Conservation (phyloP, 2,888 invertebrate species). For the Campaea margaritaria region DNA sequence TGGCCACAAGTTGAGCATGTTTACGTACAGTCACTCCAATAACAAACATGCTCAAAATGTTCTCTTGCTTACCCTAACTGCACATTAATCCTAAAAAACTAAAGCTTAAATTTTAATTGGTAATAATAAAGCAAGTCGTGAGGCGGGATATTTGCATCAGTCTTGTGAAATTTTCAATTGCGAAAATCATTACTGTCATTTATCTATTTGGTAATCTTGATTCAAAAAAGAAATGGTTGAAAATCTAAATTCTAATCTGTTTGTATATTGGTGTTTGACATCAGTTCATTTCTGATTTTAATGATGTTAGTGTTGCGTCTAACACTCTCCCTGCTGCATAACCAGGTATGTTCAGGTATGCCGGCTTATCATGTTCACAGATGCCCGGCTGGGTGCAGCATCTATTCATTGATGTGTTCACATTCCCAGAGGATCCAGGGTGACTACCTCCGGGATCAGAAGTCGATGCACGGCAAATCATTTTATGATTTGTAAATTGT, state of each 20-base stretch:
- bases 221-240: conserved; percentile 67
- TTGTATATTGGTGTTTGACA: conserved; percentile 52
- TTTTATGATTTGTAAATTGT: conserved; percentile 81
- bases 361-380: conserved; percentile 83
- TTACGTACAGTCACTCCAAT: conserved; percentile 49
- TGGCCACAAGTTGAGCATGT: conserved; percentile 66
- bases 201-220: conserved; percentile 82
- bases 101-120: conserved; percentile 80
- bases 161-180: conserved; percentile 84
- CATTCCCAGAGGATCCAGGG: conserved; percentile 48
- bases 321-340: conserved; percentile 78
- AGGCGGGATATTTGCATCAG: conserved; percentile 86
- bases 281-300: conserved; percentile 83
- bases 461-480: conserved; percentile 73
- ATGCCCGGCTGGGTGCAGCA: conserved; percentile 81
- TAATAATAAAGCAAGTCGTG: conserved; percentile 86
- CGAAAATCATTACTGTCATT: conserved; percentile 81
- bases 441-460: conserved; percentile 66
- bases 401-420: conserved; percentile 60
- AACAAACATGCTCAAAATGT: conserved; percentile 66
- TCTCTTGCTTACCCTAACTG: conserved; percentile 64
- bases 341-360: conserved; percentile 81
- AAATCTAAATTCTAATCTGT: conserved; percentile 48
- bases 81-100: conserved; percentile 68
- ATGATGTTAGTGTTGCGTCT: conserved; percentile 78